Conservation (phyloP, 2,113 vertebrate genomes). For the Semnornis frantzii region DNA sequence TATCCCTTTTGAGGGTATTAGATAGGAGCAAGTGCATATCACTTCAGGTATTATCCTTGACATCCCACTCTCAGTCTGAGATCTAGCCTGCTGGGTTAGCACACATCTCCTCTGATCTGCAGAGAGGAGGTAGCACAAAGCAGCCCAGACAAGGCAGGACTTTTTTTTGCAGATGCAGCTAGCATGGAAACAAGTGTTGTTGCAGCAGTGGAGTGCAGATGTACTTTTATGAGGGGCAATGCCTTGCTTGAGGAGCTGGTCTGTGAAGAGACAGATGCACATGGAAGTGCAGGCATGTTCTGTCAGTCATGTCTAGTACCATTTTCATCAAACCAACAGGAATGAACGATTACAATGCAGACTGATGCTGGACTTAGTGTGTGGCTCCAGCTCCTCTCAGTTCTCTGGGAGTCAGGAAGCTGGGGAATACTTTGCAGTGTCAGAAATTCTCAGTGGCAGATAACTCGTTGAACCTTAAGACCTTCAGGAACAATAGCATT, state of each 20-base stretch:
- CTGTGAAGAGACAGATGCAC: background rate
- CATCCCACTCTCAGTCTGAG: background rate
- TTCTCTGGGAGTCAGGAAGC: background rate
- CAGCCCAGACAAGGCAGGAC: background rate
- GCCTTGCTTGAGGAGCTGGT: background rate
- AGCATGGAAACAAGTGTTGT: background rate
- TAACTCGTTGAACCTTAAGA: background rate
- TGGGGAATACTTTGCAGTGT: background rate
- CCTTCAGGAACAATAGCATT: background rate
- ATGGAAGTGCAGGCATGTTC: background rate
- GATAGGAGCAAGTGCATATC: background rate
- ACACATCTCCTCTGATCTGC: background rate
- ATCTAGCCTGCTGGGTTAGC: background rate
- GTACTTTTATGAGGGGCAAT: background rate
- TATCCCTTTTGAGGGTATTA: background rate
- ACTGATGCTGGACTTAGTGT: background rate
- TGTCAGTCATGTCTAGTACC: background rate
- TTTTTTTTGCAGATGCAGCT: background rate
- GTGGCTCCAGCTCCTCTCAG: background rate
- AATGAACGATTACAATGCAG: background rate
- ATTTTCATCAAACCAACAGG: background rate
- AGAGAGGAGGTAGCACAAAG: background rate
- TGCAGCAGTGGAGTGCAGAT: background rate
- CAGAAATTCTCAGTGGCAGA: background rate
- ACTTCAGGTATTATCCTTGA: background rate